Conservation (phyloP, 2,888 invertebrate species). For the Cybosia mesomella region DNA sequence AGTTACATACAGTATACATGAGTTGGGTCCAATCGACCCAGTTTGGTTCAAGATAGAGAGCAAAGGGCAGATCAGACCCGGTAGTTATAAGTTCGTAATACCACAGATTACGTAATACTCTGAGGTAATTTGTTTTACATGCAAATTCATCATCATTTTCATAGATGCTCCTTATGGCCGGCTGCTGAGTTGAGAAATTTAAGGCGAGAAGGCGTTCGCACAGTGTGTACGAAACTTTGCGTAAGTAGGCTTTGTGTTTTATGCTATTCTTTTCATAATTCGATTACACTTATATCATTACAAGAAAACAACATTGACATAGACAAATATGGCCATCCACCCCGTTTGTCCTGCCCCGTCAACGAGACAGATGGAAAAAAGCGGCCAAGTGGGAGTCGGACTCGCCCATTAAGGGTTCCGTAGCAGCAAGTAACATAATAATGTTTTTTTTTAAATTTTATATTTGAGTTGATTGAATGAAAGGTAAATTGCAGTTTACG, state of each 20-base stretch:
- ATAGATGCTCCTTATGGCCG: neutral
- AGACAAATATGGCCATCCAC: too few species aligned
- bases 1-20: neutral
- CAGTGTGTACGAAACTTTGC: neutral
- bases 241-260: neutral
- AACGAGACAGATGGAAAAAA: too few species aligned
- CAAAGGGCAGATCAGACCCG: slow-evolving; percentile 3
- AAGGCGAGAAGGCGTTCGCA: neutral
- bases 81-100: slow-evolving; percentile 6
- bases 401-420: too few species aligned
- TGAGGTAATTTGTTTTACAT: neutral
- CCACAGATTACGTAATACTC: neutral
- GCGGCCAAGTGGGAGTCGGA: too few species aligned
- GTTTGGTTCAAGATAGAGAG: neutral
- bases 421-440: too few species aligned
- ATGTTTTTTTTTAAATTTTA: too few species aligned
- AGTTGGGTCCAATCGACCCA: slow-evolving; percentile 11
- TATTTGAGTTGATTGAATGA: too few species aligned
- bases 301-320: too few species aligned
- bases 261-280: too few species aligned
- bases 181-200: neutral
- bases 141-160: neutral
- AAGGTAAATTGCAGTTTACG: too few species aligned
- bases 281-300: too few species aligned
- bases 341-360: too few species aligned